Evolutionary conservation across 2,888 invertebrate species (phyloP).

Genomic region (Campopleginae sp.): DNA sequence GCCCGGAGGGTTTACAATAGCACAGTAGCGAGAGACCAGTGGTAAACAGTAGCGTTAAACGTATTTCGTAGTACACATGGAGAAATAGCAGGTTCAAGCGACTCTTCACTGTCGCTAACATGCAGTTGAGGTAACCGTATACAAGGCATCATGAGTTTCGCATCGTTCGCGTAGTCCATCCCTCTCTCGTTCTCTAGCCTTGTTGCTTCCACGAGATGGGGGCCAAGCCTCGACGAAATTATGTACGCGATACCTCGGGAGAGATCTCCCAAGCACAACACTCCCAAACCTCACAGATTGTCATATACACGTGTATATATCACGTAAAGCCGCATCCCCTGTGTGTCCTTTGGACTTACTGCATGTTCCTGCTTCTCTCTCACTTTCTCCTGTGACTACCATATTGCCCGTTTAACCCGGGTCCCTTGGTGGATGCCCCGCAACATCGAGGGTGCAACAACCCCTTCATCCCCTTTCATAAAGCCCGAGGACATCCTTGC

Average conservation of each 20-base stretch:
- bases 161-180: conserved; percentile 7
- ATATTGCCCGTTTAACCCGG: conserved; percentile 39
- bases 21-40: conserved; percentile 43
- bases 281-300: conserved; percentile 29
- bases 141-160: conserved; percentile 32
- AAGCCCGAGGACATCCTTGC: conserved; percentile 63
- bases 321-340: conserved; percentile 9
- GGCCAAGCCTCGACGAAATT: conserved; percentile 66
- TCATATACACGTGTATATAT: conserved; percentile 4
- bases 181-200: neutral
- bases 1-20: conserved; percentile 66
- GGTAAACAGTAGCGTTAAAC: conserved; percentile 67
- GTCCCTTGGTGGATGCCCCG: conserved; percentile 5
- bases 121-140: conserved; percentile 23
- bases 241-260: conserved; percentile 65
- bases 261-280: conserved; percentile 36
- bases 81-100: conserved; percentile 53
- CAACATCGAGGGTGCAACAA: conserved; percentile 3
- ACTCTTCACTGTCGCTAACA: conserved; percentile 42
- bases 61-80: conserved; percentile 63
- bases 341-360: conserved; percentile 19
- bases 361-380: neutral
- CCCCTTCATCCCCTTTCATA: conserved; percentile 31
- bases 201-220: conserved; percentile 48
- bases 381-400: neutral